A percentile compares a stretch with the other conserved stretches of the same genome.
Evolutionary conservation across 1,140 invertebrate species (phyloP).

Genomic region (Phymastichus coffea): DNA sequence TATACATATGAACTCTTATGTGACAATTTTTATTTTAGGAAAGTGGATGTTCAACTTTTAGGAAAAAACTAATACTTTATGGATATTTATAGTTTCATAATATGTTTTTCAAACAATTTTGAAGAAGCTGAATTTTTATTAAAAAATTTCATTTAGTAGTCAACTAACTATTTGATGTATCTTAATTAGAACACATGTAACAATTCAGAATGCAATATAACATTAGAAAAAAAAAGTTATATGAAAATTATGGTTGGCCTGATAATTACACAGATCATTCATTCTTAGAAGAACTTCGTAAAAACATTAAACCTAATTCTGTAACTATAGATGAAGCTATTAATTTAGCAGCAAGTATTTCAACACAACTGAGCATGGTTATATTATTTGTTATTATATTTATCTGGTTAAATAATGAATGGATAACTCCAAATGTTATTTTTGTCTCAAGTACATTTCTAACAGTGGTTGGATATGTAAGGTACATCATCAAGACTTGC

Average conservation of each 20-base stretch:
- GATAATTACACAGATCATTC: conserved; percentile 89
- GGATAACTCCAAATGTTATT: conserved; percentile 63
- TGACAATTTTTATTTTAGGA: too few relatives aligned
- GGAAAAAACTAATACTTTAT: too few relatives aligned
- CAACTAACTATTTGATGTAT: too few relatives aligned
- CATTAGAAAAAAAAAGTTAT: conserved; percentile 86
- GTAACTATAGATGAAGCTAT: conserved; percentile 69
- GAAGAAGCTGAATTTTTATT: too few relatives aligned
- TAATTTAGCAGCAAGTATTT: conserved; percentile 65
- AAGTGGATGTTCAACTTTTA: too few relatives aligned
- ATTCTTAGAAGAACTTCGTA: conserved; percentile 83
- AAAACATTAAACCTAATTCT: conserved; percentile 77
- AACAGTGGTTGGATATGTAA: conserved; percentile 58
- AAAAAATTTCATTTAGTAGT: too few relatives aligned
- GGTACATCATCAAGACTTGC: conserved; percentile 54
- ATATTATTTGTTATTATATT: conserved; percentile 76
- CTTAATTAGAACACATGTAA: too few relatives aligned
- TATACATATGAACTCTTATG: too few relatives aligned
- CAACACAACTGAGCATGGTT: conserved; percentile 75
- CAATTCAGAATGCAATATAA: not conserved
- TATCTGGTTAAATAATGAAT: conserved; percentile 70
- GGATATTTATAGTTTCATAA: too few relatives aligned
- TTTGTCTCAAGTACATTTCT: conserved; percentile 60
- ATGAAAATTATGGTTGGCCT: conserved; percentile 80
- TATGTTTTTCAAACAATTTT: conserved; percentile 12